These are phyloP conservation scores for Pangasius djambal DNA, from an alignment of 2,797 vertebrate species.

Conservation along the genomic window DNA sequence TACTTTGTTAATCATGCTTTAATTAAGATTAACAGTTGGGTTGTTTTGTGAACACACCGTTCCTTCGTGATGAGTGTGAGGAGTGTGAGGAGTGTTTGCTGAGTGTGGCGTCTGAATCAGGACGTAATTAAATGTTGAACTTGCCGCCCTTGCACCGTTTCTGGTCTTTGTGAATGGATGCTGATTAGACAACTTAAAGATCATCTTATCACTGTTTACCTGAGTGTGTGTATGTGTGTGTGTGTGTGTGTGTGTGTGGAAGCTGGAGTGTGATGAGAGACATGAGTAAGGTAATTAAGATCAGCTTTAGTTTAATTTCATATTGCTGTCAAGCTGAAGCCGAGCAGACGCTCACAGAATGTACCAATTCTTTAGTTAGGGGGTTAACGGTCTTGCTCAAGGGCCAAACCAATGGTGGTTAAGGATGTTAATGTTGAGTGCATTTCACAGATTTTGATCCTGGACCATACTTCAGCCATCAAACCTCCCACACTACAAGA, in stretches of 20 bases:
- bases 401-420: background rate
- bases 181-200: conserved; percentile 29
- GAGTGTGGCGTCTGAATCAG: background rate
- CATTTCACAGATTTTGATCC: no score
- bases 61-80: background rate
- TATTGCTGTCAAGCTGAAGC: background rate
- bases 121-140: conserved; percentile 15
- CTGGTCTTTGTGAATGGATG: background rate
- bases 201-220: conserved; percentile 30
- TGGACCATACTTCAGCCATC: no score
- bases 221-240: background rate
- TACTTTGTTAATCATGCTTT: background rate
- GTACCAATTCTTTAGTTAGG: background rate
- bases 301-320: background rate
- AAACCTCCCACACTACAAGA: no score
- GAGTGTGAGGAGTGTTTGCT: background rate
- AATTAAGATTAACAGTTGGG: background rate
- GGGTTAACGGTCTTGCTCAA: background rate
- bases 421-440: no score
- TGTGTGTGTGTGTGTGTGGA: background rate
- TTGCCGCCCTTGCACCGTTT: background rate
- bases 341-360: background rate
- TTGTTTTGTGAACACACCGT: background rate
- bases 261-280: background rate
- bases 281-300: background rate